phyloP scores from a whole-genome alignment of 2,113 vertebrate species.

The Cichladusa arquata region DNA sequence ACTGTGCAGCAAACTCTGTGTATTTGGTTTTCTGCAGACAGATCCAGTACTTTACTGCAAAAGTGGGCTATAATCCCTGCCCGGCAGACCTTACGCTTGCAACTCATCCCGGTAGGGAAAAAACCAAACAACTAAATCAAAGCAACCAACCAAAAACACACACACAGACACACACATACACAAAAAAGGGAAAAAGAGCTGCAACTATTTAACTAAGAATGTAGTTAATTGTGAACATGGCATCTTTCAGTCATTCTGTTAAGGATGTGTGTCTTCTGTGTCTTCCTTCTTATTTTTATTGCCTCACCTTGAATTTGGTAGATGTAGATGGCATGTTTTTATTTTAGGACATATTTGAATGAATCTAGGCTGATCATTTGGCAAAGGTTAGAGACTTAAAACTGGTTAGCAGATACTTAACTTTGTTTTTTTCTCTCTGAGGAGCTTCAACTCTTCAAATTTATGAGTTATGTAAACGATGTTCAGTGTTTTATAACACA shows the following conservation, averaged over 20 bases:
- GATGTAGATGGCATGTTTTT: neutral
- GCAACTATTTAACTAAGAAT: neutral
- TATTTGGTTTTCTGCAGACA: neutral
- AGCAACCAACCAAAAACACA: neutral
- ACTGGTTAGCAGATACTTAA: neutral
- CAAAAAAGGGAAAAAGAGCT: neutral
- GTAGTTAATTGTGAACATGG: neutral
- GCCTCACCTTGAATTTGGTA: neutral
- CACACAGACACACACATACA: rapidly evolving
- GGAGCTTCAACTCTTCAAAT: neutral
- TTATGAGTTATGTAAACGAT: neutral
- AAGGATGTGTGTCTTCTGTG: neutral
- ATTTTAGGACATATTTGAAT: neutral
- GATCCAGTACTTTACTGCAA: neutral
- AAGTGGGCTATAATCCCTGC: neutral
- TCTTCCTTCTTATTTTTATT: neutral
- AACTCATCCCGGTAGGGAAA: neutral
- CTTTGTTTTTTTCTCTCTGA: neutral
- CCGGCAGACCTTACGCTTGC: neutral
- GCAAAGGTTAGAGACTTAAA: neutral
- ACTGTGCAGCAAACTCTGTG: neutral
- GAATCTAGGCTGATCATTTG: neutral
- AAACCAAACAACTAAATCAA: neutral
- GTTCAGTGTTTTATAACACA: neutral
- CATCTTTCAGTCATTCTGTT: neutral